Base-by-base conservation (phyloP, 2,888 invertebrate species). In the Hypercompe scribonia region DNA sequence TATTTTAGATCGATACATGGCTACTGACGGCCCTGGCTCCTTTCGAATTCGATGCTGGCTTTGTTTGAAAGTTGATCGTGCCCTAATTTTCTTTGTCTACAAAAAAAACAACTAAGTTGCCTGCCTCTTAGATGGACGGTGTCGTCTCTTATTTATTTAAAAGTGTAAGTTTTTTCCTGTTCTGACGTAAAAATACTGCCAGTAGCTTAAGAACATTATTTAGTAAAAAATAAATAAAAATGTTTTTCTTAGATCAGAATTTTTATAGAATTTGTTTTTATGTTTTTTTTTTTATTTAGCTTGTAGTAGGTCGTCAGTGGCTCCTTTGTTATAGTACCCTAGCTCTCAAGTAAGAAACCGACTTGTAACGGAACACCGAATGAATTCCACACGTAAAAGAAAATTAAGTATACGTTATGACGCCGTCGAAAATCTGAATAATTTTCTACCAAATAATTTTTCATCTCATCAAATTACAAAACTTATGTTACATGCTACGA, bases 31-130 rank as follows among this genome's bases (percentile, higher is more conserved):
- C 79, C 79, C 83, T 79, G 65, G n/a, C 46, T n/a, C 65, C 63
- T 78, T 78, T 82, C 70, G 65, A 80, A 82, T 83, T 84, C 77
- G 73, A 78, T 78, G 79, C 78, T 70, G 74, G 79, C 80, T 81
- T 83, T 86, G 81, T 85, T 85, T 84, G 79, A 84, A 85, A 87
- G 78, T 86, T 83, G 85, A 85, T 84, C 85, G 82, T 73, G 72
- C 75, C 81, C 83, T 84, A 85, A 85, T 87, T 87, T 85, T 81
- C 78, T 86, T 86, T 82, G 81, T 76, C 80, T 74, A 61, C 58
- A 79, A 78, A 68, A 74, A 81, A 84, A 82, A 83, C 85, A 86
- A 83, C 77, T 73, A 73, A 81, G 80, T 78, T 76, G 64, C 74
- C 75, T 82, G 72, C 54, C 67, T 77, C 78, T 79, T 71, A 73